Conservation (phyloP, 2,113 vertebrate genomes). For the Oncorhynchus masou region DNA sequence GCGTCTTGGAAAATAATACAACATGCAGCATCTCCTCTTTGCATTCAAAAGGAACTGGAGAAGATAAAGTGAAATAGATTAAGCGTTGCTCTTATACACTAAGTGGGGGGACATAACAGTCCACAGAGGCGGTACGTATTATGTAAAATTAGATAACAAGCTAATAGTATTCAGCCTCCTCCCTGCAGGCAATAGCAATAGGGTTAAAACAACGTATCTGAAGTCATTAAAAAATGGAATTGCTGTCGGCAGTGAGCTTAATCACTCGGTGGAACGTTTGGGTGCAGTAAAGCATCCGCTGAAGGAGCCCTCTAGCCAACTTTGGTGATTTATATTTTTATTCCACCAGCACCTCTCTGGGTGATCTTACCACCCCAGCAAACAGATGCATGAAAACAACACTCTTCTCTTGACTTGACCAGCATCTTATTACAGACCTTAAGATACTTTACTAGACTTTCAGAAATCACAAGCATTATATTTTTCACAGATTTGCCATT, state of each 20-base stretch:
- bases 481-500: neutral
- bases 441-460: neutral
- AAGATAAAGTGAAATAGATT: slow-evolving; percentile 48
- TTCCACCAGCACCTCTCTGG: slow-evolving; percentile 27
- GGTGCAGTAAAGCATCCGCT: slow-evolving; percentile 56
- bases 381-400: too few species aligned
- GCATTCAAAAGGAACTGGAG: slow-evolving; percentile 54
- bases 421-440: neutral
- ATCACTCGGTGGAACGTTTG: slow-evolving; percentile 58
- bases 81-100: slow-evolving; percentile 16
- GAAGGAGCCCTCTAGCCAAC: slow-evolving; percentile 46
- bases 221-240: slow-evolving; percentile 43
- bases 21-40: slow-evolving; percentile 66
- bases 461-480: neutral
- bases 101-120: slow-evolving; percentile 26
- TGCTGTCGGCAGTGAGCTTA: slow-evolving; percentile 57
- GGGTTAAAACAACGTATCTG: slow-evolving; percentile 40
- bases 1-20: slow-evolving; percentile 72
- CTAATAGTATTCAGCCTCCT: slow-evolving; percentile 13
- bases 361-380: too few species aligned
- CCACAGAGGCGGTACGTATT: slow-evolving; percentile 1
- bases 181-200: slow-evolving; percentile 48
- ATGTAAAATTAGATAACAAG: neutral
- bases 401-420: slow-evolving; percentile 8
- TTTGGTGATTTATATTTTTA: slow-evolving; percentile 60